phyloP scores from a whole-genome alignment of 2,888 invertebrate species.

The Sinotaia quadrata region DNA sequence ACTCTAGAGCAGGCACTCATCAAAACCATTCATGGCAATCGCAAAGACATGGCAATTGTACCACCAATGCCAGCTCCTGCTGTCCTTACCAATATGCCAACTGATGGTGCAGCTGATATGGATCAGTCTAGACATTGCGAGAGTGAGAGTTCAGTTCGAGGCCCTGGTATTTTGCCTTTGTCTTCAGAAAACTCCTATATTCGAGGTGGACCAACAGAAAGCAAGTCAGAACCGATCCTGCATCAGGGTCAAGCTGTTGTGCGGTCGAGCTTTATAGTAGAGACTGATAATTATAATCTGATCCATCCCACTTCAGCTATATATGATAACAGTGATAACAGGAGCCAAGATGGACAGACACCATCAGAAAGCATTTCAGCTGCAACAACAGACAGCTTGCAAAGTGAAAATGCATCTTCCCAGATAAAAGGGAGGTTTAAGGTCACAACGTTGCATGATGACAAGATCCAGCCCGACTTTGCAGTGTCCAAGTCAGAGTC shows the following conservation, averaged over 20 bases:
- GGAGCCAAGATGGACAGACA: constrained; percentile 23
- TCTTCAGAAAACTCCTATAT: not conserved
- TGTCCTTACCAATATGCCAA: not conserved
- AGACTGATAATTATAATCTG: constrained; percentile 41
- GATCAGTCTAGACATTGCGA: constrained; percentile 1
- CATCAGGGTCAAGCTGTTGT: constrained; percentile 28
- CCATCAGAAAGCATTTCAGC: constrained; percentile 19
- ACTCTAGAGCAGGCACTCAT: constrained; percentile 66
- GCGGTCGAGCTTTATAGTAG: constrained; percentile 56
- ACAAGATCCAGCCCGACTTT: constrained; percentile 29
- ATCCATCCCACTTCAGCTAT: constrained; percentile 4
- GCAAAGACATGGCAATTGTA: constrained; percentile 25
- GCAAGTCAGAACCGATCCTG: constrained; percentile 31
- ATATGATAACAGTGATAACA: constrained; percentile 8
- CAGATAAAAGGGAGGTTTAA: constrained; percentile 28
- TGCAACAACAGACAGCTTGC: constrained; percentile 1
- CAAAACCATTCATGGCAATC: constrained; percentile 59
- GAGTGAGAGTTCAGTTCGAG: not conserved
- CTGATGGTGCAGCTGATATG: not conserved
- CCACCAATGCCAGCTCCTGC: constrained; percentile 1
- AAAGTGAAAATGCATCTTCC: constrained; percentile 1
- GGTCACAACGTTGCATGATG: constrained; percentile 28
- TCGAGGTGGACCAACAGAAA: constrained; percentile 26
- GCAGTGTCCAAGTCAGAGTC: constrained; percentile 24
- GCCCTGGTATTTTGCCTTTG: not conserved